Percentiles rank a stretch among this genome's conserved stretches.
These are phyloP conservation scores for Spinus olivaceus DNA, from an alignment of 2,797 vertebrate species.

Conservation along the genomic window DNA sequence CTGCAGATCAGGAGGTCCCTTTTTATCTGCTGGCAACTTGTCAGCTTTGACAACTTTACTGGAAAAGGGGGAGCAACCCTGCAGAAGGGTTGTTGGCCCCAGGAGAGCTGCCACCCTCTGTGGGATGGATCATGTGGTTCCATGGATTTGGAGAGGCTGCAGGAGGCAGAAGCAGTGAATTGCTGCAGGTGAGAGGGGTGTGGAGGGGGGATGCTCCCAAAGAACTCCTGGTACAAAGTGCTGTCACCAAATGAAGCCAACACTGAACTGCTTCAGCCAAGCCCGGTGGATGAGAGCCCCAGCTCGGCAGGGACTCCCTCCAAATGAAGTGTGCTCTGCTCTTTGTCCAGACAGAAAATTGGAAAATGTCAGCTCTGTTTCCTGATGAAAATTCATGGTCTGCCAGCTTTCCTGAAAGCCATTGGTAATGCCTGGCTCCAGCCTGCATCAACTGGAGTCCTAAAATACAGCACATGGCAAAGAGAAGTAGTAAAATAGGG, in stretches of 20 bases:
- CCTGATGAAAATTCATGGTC: constrained; percentile 34
- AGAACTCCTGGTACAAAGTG: rapidly evolving
- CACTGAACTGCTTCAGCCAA: not conserved
- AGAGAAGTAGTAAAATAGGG: not conserved
- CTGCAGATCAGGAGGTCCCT: not conserved
- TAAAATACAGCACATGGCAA: not conserved
- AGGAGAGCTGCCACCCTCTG: not conserved
- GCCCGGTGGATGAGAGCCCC: not conserved
- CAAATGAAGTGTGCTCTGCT: not conserved
- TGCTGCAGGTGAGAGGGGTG: rapidly evolving
- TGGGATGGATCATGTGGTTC: rapidly evolving
- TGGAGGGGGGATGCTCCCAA: not conserved
- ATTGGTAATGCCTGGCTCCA: not conserved
- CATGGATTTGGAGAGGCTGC: not conserved
- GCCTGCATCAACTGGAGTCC: not conserved
- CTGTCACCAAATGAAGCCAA: not conserved
- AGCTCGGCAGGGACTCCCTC: rapidly evolving
- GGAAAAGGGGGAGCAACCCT: not conserved
- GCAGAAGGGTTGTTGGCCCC: not conserved
- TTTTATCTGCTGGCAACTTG: not conserved
- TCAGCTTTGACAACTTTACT: rapidly evolving
- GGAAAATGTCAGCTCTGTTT: constrained; percentile 20
- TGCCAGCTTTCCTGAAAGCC: constrained; percentile 9
- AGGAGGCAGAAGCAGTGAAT: not conserved
- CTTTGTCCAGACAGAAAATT: constrained; percentile 25